Conservation (phyloP, 2,888 invertebrate species). For the Tenthredo scrophulariae region DNA sequence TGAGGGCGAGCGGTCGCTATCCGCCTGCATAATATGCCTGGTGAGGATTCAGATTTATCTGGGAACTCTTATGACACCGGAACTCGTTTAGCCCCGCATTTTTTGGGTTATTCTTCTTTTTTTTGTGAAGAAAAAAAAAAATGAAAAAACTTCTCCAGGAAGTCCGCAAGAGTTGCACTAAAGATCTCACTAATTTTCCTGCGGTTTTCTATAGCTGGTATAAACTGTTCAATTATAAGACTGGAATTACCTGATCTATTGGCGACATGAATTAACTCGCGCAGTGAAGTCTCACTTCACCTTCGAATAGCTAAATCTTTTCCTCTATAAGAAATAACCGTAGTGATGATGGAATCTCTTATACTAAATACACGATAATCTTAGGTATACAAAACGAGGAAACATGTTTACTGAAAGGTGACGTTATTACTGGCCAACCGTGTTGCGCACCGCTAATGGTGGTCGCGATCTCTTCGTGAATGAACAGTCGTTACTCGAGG, state of each 20-base stretch:
- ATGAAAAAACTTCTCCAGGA: background rate
- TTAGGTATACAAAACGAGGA: background rate
- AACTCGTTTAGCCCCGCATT: background rate
- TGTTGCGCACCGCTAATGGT: slow-evolving; percentile 17
- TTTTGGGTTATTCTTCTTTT: background rate
- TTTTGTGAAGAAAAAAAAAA: too few species aligned
- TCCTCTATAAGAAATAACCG: background rate
- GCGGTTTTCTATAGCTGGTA: background rate
- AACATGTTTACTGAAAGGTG: slow-evolving; percentile 49
- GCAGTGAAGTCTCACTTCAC: background rate
- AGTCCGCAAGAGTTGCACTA: background rate
- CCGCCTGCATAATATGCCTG: background rate
- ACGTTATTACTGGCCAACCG: slow-evolving; percentile 31
- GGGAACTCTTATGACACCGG: slow-evolving; percentile 2
- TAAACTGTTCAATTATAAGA: background rate
- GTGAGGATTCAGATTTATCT: background rate
- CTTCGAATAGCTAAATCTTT: background rate
- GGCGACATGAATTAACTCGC: background rate
- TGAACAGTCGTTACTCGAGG: slow-evolving; percentile 38
- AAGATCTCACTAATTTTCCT: background rate
- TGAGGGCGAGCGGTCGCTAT: background rate
- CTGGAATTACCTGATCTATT: background rate
- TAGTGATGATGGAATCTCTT: background rate
- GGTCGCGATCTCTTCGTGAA: slow-evolving; percentile 31
- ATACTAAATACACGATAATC: background rate